phyloP scores from a whole-genome alignment of 2,888 invertebrate genomes.

The Eupithecia subumbrata region DNA sequence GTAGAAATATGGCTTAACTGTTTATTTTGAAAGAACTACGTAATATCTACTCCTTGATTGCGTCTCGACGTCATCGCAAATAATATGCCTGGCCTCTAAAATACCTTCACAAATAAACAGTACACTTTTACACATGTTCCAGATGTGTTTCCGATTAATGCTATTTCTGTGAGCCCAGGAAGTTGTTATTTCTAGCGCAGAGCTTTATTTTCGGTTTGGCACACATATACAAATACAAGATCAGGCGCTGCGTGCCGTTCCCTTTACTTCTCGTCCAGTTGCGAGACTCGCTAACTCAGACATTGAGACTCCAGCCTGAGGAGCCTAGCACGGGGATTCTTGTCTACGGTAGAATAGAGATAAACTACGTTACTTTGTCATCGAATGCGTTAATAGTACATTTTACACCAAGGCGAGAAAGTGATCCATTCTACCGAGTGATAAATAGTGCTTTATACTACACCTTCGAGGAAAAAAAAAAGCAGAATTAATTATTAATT shows the following conservation, averaged over 20 bases:
- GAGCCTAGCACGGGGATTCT: too few relatives aligned
- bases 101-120: conserved; percentile 40
- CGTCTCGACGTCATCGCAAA: conserved; percentile 27
- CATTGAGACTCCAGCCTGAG: conserved; percentile 7
- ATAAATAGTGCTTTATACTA: too few relatives aligned
- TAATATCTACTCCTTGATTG: conserved; percentile 33
- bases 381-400: too few relatives aligned
- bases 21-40: conserved; percentile 21
- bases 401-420: too few relatives aligned
- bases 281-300: conserved; percentile 17
- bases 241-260: conserved; percentile 9
- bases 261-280: conserved; percentile 14
- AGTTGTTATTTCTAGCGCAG: conserved; percentile 44
- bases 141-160: conserved; percentile 44
- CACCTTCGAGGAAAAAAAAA: too few relatives aligned
- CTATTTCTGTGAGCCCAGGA: conserved; percentile 44
- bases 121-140: conserved; percentile 39
- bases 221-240: conserved; percentile 39
- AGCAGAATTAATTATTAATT: too few relatives aligned
- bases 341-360: too few relatives aligned
- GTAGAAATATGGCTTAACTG: background rate
- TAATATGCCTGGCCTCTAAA: conserved; percentile 30
- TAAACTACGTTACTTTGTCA: too few relatives aligned
- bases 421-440: too few relatives aligned
- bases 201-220: conserved; percentile 43